Conservation (phyloP, 2,888 invertebrate genomes). For the Apotomis turbidana region DNA sequence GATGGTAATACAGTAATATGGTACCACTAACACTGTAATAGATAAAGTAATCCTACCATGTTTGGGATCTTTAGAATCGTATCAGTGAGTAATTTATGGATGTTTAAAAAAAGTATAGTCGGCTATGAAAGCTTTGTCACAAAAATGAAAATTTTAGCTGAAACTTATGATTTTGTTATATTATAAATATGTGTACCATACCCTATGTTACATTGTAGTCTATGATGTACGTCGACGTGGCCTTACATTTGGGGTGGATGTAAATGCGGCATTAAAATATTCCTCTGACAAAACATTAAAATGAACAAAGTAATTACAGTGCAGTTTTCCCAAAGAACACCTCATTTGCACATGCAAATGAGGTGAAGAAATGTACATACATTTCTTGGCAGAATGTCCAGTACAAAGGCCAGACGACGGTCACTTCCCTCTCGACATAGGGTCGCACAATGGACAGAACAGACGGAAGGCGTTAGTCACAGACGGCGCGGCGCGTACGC, state of each 20-base stretch:
- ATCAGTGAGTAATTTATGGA: too few species aligned
- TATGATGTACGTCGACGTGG: too few species aligned
- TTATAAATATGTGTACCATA: too few species aligned
- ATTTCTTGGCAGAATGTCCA: slow-evolving; percentile 33
- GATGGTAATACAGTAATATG: too few species aligned
- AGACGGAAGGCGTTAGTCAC: slow-evolving; percentile 77
- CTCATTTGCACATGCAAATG: slow-evolving; percentile 27
- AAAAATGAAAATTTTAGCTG: too few species aligned
- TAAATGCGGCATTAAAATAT: background rate
- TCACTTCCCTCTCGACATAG: slow-evolving; percentile 53
- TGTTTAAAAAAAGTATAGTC: too few species aligned
- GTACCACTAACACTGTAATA: too few species aligned
- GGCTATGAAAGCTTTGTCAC: too few species aligned
- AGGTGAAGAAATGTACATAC: background rate
- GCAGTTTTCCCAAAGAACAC: slow-evolving; percentile 16
- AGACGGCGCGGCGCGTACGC: slow-evolving; percentile 57
- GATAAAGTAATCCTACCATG: too few species aligned
- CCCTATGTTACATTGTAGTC: too few species aligned
- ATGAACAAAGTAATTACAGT: slow-evolving; percentile 6
- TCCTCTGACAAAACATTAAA: background rate
- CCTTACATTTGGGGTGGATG: background rate
- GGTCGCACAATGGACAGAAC: slow-evolving; percentile 57
- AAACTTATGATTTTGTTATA: too few species aligned
- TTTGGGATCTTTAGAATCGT: too few species aligned
- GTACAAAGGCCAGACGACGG: slow-evolving; percentile 52